Conservation (phyloP, 2,113 vertebrate genomes). For the Sylvietta virens region DNA sequence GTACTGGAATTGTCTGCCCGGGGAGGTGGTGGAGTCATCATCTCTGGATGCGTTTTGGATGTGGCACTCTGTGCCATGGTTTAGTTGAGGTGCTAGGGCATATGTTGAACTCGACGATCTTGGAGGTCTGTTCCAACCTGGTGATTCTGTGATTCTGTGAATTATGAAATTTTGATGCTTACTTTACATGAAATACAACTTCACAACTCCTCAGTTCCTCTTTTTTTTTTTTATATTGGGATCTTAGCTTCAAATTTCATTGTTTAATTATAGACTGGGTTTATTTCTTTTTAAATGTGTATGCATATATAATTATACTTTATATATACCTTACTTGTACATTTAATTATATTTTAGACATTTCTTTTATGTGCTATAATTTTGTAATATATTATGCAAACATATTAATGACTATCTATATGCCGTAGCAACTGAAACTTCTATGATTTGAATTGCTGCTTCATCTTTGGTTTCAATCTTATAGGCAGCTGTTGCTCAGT, state of each 20-base stretch:
- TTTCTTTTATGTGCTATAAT: neutral
- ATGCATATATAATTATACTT: neutral
- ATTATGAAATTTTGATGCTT: neutral
- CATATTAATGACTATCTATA: neutral
- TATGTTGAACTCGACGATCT: too few relatives aligned
- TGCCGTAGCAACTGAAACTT: neutral
- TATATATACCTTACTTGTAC: neutral
- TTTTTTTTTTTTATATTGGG: neutral
- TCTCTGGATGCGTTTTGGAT: neutral
- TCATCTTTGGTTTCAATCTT: neutral
- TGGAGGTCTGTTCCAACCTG: neutral
- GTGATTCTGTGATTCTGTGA: neutral
- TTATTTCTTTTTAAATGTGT: neutral
- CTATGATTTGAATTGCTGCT: neutral
- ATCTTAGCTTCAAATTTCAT: neutral
- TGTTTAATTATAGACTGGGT: neutral
- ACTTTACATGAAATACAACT: neutral
- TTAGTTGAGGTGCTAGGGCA: neutral
- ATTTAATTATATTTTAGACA: neutral
- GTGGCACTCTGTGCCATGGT: accelerated
- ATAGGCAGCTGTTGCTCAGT: neutral
- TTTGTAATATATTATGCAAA: neutral
- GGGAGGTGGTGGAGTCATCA: neutral
- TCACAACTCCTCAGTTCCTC: neutral
- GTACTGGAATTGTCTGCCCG: accelerated